These are phyloP conservation scores for Alsophila aescularia DNA, from an alignment of 2,888 invertebrate genomes.

Conservation along the genomic window DNA sequence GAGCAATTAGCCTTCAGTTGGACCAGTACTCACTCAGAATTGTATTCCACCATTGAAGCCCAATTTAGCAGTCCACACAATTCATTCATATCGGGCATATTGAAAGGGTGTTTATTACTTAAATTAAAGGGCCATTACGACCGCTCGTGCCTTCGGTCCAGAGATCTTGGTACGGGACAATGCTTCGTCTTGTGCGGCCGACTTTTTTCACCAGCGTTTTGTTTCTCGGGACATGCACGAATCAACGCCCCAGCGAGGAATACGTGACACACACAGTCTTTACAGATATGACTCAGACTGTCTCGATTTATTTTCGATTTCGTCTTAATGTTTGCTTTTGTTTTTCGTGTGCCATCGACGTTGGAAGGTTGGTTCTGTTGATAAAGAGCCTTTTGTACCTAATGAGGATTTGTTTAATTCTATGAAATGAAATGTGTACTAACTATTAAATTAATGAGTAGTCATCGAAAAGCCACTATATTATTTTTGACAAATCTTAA, in stretches of 20 bases:
- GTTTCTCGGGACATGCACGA: slow-evolving; percentile 61
- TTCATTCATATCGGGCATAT: slow-evolving; percentile 31
- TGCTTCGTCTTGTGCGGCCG: slow-evolving; percentile 48
- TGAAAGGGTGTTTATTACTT: slow-evolving; percentile 58
- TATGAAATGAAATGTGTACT: too few species aligned
- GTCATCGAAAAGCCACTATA: too few species aligned
- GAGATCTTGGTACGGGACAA: slow-evolving; percentile 49
- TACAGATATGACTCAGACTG: slow-evolving; percentile 39
- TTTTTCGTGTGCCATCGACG: slow-evolving; percentile 1
- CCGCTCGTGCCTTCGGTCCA: slow-evolving; percentile 49
- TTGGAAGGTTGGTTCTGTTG: slow-evolving; percentile 1
- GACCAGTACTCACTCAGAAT: not conserved
- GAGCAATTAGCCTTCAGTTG: not conserved
- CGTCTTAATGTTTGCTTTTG: slow-evolving; percentile 26
- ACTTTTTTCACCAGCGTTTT: slow-evolving; percentile 50
- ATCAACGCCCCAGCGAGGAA: slow-evolving; percentile 40
- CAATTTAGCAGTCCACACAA: slow-evolving; percentile 25
- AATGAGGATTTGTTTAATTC: too few species aligned
- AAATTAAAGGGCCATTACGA: slow-evolving; percentile 57
- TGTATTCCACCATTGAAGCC: slow-evolving; percentile 15
- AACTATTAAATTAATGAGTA: too few species aligned
- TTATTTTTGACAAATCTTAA: too few species aligned
- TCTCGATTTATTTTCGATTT: slow-evolving; percentile 35
- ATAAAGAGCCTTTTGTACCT: too few species aligned
- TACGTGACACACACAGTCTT: slow-evolving; percentile 32